Conservation (phyloP, 92 coral and sea anemone genomes). For the Phymanthus crucifer region DNA sequence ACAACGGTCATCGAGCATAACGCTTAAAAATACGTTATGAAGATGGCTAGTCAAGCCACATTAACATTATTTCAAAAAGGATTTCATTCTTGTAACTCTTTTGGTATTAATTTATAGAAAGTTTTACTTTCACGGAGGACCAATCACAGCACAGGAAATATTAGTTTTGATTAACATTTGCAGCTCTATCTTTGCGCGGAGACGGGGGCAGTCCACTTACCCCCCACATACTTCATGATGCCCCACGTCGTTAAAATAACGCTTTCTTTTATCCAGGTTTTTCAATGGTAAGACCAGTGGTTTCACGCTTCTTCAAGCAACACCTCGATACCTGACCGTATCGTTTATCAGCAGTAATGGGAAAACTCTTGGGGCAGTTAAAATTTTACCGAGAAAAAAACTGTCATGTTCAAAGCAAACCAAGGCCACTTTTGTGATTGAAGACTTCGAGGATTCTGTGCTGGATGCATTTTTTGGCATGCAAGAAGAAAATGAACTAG, state of each 20-base stretch:
- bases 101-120: no score
- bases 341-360: constrained; percentile 51
- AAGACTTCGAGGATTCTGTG: constrained; percentile 32
- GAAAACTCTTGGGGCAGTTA: constrained; percentile 26
- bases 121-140: no score
- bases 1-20: no score
- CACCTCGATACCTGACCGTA: constrained; percentile 43
- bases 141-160: background rate
- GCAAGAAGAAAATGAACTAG: constrained; percentile 16
- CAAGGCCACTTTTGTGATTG: constrained; percentile 10
- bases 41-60: no score
- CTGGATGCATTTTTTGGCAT: constrained; percentile 23
- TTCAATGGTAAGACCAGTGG: constrained; percentile 75
- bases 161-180: no score
- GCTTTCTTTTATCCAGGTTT: constrained; percentile 41
- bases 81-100: no score
- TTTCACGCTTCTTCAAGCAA: constrained; percentile 69
- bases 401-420: constrained; percentile 11
- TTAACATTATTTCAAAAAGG: no score
- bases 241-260: no score
- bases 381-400: constrained; percentile 51
- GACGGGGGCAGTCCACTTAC: no score
- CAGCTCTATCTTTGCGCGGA: no score
- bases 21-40: no score
- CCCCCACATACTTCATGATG: no score